These are phyloP conservation scores for Lathronympha strigana DNA, from an alignment of 2,888 invertebrate species.

Conservation along the genomic window DNA sequence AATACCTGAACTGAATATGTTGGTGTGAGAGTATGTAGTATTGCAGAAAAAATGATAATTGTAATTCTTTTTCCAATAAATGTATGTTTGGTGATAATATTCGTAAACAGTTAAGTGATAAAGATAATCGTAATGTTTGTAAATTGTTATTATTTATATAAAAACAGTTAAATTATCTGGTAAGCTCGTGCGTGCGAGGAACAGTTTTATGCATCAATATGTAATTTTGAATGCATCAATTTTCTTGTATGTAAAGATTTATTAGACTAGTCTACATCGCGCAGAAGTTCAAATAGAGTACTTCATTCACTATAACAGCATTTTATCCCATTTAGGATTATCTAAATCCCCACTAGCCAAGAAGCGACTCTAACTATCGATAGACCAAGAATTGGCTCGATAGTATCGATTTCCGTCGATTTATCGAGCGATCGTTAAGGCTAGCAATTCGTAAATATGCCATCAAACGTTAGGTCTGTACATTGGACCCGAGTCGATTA, in stretches of 20 bases:
- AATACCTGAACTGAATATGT: no score
- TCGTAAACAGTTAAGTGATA: no score
- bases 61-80: no score
- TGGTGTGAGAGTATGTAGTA: no score
- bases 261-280: background rate
- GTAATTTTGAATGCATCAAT: no score
- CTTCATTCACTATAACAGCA: conserved; percentile 18
- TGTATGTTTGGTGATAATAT: no score
- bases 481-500: conserved; percentile 33
- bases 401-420: conserved; percentile 37
- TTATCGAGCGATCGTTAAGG: conserved; percentile 37
- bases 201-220: no score
- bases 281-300: conserved; percentile 11
- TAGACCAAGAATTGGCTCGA: conserved; percentile 29
- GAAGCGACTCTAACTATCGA: conserved; percentile 30
- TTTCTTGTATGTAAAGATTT: background rate
- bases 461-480: conserved; percentile 34
- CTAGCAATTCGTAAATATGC: conserved; percentile 41
- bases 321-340: conserved; percentile 27
- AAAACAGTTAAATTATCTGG: no score
- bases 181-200: no score
- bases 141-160: no score
- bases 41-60: no score
- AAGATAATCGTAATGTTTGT: no score
- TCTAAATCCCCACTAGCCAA: conserved; percentile 19